Conservation (phyloP, 2,113 vertebrate species). For the Taxidea taxus region DNA sequence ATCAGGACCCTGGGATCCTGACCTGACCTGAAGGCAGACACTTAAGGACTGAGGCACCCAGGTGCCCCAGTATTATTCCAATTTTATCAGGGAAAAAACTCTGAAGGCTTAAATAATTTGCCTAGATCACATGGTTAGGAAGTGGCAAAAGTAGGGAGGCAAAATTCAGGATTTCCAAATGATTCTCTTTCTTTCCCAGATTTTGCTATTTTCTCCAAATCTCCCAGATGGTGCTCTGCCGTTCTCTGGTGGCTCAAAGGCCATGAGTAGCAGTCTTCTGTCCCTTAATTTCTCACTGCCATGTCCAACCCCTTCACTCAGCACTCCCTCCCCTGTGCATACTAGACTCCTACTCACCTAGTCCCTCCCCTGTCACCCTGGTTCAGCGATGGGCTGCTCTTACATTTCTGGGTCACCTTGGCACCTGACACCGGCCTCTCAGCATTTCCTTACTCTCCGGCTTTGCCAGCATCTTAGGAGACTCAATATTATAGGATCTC, state of each 20-base stretch:
- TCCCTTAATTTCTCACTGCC: background rate
- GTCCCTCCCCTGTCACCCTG: background rate
- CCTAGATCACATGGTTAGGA: background rate
- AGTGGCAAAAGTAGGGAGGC: background rate
- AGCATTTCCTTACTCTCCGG: background rate
- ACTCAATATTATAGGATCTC: background rate
- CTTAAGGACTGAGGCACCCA: background rate
- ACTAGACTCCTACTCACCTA: accelerated
- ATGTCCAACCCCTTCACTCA: background rate
- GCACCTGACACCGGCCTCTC: background rate
- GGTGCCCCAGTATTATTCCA: background rate
- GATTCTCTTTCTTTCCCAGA: background rate
- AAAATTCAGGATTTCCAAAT: background rate
- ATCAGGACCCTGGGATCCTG: background rate
- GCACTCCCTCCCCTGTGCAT: background rate
- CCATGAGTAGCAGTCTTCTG: background rate
- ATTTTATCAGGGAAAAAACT: background rate
- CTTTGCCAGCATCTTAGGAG: background rate
- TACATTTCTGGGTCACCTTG: background rate
- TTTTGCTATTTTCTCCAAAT: background rate
- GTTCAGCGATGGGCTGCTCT: background rate
- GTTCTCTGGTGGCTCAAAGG: background rate
- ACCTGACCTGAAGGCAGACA: background rate
- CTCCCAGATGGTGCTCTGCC: background rate
- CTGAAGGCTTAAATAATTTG: background rate